Evolutionary conservation across 92 coral and sea anemone species (phyloP).

Genomic region (Muricea muricata): DNA sequence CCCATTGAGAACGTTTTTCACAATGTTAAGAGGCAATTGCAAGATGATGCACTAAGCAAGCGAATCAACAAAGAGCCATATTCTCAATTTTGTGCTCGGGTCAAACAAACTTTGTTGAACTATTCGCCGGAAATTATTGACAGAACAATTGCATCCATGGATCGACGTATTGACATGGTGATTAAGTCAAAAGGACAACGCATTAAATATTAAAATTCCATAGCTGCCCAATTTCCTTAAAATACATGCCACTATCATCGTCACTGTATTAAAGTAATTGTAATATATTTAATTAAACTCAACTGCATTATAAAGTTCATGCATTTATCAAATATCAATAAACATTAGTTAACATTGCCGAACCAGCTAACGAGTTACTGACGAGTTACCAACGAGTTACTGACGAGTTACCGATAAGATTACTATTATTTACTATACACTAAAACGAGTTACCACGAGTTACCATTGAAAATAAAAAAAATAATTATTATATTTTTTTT

Average conservation of each 20-base stretch:
- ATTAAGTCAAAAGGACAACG: slow-evolving; percentile 36
- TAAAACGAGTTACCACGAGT: slow-evolving; percentile 11
- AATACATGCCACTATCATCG: no score
- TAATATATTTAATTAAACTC: no score
- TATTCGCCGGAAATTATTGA: background rate
- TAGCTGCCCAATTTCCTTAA: no score
- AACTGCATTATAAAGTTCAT: background rate
- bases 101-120: background rate
- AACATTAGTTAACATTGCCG: background rate
- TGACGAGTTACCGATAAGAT: background rate
- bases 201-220: slow-evolving; percentile 11
- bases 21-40: slow-evolving; percentile 18
- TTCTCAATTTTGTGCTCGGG: slow-evolving; percentile 4
- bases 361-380: no score
- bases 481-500: background rate
- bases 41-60: slow-evolving; percentile 26
- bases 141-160: slow-evolving; percentile 22
- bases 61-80: slow-evolving; percentile 22
- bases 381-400: background rate
- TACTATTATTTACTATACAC: background rate
- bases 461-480: background rate
- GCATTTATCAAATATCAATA: background rate
- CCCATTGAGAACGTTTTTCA: slow-evolving; percentile 18
- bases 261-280: no score
- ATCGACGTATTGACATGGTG: slow-evolving; percentile 11